These are phyloP conservation scores for Clostera curtula DNA, from an alignment of 2,888 invertebrate species.

Conservation along the genomic window DNA sequence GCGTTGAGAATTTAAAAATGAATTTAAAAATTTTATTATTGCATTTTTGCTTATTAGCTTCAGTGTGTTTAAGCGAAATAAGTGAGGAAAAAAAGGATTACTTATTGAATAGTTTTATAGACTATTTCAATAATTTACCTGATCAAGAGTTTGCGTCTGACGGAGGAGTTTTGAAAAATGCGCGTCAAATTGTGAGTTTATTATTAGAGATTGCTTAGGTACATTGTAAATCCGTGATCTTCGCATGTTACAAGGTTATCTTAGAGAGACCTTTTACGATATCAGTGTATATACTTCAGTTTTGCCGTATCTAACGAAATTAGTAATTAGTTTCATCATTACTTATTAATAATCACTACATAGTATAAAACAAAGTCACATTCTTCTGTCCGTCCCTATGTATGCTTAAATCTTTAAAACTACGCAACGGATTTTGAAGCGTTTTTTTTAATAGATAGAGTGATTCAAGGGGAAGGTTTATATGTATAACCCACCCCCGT, in stretches of 20 bases:
- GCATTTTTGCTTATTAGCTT: slow-evolving; percentile 27
- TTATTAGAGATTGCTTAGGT: slow-evolving; percentile 5
- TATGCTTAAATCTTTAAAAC: no score
- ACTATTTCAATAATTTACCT: slow-evolving; percentile 63
- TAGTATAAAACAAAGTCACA: no score
- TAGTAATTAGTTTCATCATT: no score
- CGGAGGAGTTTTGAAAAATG: slow-evolving; percentile 54
- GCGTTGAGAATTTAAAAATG: slow-evolving; percentile 38
- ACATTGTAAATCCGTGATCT: slow-evolving; percentile 2
- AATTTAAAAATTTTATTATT: slow-evolving; percentile 27
- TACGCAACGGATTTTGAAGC: no score
- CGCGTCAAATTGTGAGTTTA: slow-evolving; percentile 60
- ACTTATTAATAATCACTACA: no score
- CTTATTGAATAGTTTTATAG: slow-evolving; percentile 50
- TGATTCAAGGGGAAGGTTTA: no score
- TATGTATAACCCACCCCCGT: no score
- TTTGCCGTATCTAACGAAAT: no score
- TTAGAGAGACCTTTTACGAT: slow-evolving; percentile 13
- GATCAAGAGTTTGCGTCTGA: slow-evolving; percentile 57
- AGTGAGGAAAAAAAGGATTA: slow-evolving; percentile 36
- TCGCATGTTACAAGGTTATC: slow-evolving; percentile 23
- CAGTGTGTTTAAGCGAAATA: slow-evolving; percentile 37
- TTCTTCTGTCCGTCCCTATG: no score
- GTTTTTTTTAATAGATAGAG: no score
- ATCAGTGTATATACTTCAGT: slow-evolving; percentile 4